Conservation (phyloP, 2,113 vertebrate genomes). For the Cavia porcellus region DNA sequence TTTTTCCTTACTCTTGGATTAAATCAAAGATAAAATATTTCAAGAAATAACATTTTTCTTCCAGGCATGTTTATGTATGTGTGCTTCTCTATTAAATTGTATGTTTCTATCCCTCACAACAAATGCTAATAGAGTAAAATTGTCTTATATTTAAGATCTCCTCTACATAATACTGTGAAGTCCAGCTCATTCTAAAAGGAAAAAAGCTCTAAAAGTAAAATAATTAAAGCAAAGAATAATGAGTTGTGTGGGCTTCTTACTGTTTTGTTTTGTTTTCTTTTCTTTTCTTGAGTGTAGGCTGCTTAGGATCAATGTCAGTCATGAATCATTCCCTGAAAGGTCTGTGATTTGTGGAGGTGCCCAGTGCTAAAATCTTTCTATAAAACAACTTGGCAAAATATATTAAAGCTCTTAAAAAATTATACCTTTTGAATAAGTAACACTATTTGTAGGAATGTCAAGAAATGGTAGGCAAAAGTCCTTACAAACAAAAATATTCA, state of each 20-base stretch:
- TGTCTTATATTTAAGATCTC: slow-evolving; percentile 1
- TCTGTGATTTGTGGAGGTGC: background rate
- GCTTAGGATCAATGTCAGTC: background rate
- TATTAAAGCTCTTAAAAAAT: slow-evolving; percentile 43
- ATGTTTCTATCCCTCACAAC: slow-evolving; percentile 6
- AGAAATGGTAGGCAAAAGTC: slow-evolving; percentile 63
- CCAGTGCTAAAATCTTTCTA: slow-evolving; percentile 47
- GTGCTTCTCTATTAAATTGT: background rate
- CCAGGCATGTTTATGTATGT: background rate
- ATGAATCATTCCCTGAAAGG: background rate
- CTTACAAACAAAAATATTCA: slow-evolving; percentile 57
- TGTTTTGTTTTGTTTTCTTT: background rate
- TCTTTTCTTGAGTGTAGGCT: background rate
- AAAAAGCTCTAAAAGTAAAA: slow-evolving; percentile 12
- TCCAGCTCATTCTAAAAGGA: background rate
- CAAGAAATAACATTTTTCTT: slow-evolving; percentile 32
- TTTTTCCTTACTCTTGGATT: background rate
- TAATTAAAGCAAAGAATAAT: background rate
- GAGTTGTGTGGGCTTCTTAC: background rate
- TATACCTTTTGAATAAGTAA: slow-evolving; percentile 45
- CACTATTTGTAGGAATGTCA: slow-evolving; percentile 67
- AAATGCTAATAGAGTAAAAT: background rate
- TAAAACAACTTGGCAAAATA: slow-evolving; percentile 36
- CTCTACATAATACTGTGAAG: background rate
- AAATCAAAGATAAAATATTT: slow-evolving; percentile 1